phyloP scores from a whole-genome alignment of 2,888 invertebrate genomes.

The Philaethria dido region DNA sequence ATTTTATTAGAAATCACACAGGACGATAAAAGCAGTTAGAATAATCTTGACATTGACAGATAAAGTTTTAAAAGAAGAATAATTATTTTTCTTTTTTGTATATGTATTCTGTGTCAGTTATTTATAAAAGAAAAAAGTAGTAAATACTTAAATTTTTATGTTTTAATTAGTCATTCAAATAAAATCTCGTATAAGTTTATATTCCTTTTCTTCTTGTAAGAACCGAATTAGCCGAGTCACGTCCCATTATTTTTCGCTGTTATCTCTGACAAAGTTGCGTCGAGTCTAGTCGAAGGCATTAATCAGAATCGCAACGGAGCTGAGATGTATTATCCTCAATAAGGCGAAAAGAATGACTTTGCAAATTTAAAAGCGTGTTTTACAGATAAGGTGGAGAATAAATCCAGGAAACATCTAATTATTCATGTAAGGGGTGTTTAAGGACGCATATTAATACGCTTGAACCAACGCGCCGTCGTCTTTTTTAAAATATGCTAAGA shows the following conservation, averaged over 20 bases:
- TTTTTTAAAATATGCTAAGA: constrained; percentile 71
- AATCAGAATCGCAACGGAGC: constrained; percentile 78
- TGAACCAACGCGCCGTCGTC: constrained; percentile 54
- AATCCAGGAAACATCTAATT: constrained; percentile 80
- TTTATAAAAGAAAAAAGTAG: background rate
- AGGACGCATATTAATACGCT: constrained; percentile 76
- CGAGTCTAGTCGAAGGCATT: constrained; percentile 73
- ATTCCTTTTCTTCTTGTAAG: constrained; percentile 46
- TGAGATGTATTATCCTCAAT: constrained; percentile 82
- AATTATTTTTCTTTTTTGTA: constrained; percentile 39
- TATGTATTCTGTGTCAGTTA: constrained; percentile 12
- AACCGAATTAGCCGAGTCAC: constrained; percentile 78
- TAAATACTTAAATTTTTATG: constrained; percentile 27
- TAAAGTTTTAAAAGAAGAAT: constrained; percentile 70
- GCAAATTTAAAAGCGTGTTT: constrained; percentile 81
- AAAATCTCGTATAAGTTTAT: constrained; percentile 31
- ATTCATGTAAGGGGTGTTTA: constrained; percentile 82
- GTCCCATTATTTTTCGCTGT: constrained; percentile 79
- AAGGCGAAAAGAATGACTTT: constrained; percentile 81
- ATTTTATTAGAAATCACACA: constrained; percentile 24
- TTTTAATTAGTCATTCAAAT: constrained; percentile 31
- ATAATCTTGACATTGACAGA: constrained; percentile 48
- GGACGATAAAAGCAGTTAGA: constrained; percentile 4
- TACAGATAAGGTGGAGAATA: constrained; percentile 73
- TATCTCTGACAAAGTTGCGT: constrained; percentile 80